phyloP scores from a whole-genome alignment of 2,888 invertebrate species.

The Melanostoma mellinum region DNA sequence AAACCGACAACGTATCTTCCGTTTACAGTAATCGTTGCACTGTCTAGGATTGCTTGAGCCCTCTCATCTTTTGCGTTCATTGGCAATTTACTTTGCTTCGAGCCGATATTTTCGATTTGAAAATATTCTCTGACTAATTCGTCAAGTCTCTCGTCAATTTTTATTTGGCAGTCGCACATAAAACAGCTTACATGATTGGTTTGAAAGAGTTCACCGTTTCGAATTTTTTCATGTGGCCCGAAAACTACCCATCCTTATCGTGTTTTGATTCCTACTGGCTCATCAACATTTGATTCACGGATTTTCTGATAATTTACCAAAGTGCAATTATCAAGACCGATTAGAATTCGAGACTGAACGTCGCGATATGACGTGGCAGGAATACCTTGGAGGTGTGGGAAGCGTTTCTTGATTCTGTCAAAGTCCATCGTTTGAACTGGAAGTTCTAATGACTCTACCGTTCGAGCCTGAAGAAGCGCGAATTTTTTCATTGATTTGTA shows the following conservation, averaged over 20 bases:
- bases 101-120: slow-evolving; percentile 7
- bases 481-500: slow-evolving; percentile 8
- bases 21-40: background rate
- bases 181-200: background rate
- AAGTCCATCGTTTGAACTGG: slow-evolving; percentile 33
- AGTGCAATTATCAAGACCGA: slow-evolving; percentile 21
- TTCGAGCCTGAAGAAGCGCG: slow-evolving; percentile 14
- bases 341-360: slow-evolving; percentile 32
- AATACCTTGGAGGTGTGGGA: slow-evolving; percentile 40
- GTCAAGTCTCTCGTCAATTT: too few relatives aligned
- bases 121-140: too few relatives aligned
- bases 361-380: slow-evolving; percentile 43
- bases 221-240: background rate
- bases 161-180: background rate
- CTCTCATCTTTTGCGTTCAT: slow-evolving; percentile 1
- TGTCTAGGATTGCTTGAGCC: slow-evolving; percentile 21
- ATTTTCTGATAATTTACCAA: background rate
- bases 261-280: background rate
- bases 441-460: slow-evolving; percentile 43
- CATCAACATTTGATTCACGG: slow-evolving; percentile 1
- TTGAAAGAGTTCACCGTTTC: background rate
- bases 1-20: background rate
- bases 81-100: background rate
- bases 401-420: slow-evolving; percentile 30
- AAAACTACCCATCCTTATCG: slow-evolving; percentile 10